phyloP scores from a whole-genome alignment of 1,140 invertebrate species.

The Eupristina koningsbergeri region DNA sequence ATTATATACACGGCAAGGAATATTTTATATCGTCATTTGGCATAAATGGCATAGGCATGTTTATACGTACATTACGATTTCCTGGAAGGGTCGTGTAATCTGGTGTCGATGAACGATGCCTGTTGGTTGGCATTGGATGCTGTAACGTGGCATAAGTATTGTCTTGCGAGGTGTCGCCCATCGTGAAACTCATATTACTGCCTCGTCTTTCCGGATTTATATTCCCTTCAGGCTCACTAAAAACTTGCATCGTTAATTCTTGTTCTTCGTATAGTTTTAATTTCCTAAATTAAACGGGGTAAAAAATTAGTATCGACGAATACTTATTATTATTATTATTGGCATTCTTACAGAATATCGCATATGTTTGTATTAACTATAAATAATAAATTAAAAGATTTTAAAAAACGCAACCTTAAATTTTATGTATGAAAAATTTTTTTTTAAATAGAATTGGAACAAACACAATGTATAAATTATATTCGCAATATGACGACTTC shows the following conservation, averaged over 20 bases:
- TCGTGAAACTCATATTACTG: constrained; percentile 70
- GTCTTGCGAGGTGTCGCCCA: constrained; percentile 76
- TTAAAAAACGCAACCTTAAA: too few relatives aligned
- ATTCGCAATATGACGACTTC: too few relatives aligned
- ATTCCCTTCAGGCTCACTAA: constrained; percentile 82
- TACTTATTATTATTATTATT: too few relatives aligned
- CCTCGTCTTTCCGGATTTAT: constrained; percentile 73
- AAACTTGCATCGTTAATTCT: constrained; percentile 93
- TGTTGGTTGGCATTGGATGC: constrained; percentile 74
- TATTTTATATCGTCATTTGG: neutral
- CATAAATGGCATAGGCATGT: constrained; percentile 31
- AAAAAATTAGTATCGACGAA: too few relatives aligned
- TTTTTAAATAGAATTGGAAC: too few relatives aligned
- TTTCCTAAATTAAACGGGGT: constrained; percentile 75
- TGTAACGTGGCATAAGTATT: constrained; percentile 92
- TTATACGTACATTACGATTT: constrained; percentile 67
- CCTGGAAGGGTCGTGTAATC: constrained; percentile 83
- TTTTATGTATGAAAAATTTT: too few relatives aligned
- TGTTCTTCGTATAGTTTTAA: constrained; percentile 93
- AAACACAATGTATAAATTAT: too few relatives aligned
- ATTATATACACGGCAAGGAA: neutral
- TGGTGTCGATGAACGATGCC: constrained; percentile 75
- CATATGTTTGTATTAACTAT: neutral
- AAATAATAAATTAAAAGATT: too few relatives aligned
- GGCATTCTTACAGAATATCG: too few relatives aligned